Conservation (phyloP, 2,888 invertebrate genomes). For the Sphaerophoria rueppellii region DNA sequence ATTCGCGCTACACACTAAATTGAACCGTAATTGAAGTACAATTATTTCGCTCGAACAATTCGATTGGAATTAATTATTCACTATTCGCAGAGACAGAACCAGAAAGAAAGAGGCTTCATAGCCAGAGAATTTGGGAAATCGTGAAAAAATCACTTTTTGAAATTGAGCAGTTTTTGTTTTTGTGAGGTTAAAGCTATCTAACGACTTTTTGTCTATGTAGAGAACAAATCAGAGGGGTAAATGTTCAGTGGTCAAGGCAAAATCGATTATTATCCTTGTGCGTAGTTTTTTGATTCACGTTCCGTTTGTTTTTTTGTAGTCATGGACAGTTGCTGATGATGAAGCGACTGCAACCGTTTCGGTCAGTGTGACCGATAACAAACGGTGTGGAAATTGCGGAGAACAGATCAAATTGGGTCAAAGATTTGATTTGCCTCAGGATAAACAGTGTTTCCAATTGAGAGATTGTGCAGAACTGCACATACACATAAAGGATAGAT, state of each 20-base stretch:
- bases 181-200: too few relatives aligned
- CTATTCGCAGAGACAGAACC: background rate
- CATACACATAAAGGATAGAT: too few relatives aligned
- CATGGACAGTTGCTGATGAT: background rate
- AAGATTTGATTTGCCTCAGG: constrained; percentile 52
- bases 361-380: constrained; percentile 36
- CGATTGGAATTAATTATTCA: constrained; percentile 50
- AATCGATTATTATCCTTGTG: constrained; percentile 29
- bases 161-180: background rate
- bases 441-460: constrained; percentile 45
- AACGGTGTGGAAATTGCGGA: constrained; percentile 29
- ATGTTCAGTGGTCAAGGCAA: too few relatives aligned
- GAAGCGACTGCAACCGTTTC: background rate
- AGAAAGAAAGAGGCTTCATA: too few relatives aligned
- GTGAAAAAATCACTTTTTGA: constrained; percentile 41
- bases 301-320: too few relatives aligned
- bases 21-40: background rate
- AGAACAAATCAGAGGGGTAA: too few relatives aligned
- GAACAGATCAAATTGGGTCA: constrained; percentile 40
- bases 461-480: constrained; percentile 24
- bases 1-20: constrained; percentile 31
- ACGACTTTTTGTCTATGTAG: too few relatives aligned
- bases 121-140: background rate
- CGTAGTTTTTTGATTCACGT: too few relatives aligned
- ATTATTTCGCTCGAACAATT: constrained; percentile 36